Percentiles rank a stretch among this genome's conserved stretches.
Evolutionary conservation across 1,140 invertebrate species (phyloP).

Genomic region (Drosophila navojoa): DNA sequence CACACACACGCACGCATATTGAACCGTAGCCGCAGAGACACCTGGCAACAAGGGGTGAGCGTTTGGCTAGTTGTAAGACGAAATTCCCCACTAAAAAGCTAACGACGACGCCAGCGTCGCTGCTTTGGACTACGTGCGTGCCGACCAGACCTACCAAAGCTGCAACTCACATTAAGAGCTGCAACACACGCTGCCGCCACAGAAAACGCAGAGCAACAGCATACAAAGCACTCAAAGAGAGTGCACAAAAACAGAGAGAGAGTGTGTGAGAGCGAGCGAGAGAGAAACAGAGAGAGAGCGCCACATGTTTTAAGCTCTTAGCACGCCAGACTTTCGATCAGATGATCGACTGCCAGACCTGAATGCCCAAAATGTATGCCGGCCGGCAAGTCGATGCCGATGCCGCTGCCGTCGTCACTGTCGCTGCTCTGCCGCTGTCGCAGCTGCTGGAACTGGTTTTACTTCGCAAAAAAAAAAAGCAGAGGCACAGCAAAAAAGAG

Average conservation of each 20-base stretch:
- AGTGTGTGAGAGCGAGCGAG: background rate
- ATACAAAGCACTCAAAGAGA: slow-evolving; percentile 18
- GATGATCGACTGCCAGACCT: slow-evolving; percentile 40
- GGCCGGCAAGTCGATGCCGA: slow-evolving; percentile 58
- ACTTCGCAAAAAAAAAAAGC: slow-evolving; percentile 59
- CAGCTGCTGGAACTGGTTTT: slow-evolving; percentile 68
- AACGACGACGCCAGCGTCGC: background rate
- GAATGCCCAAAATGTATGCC: slow-evolving; percentile 64
- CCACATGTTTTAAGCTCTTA: slow-evolving; percentile 1
- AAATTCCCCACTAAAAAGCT: slow-evolving; percentile 8
- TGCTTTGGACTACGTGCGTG: slow-evolving; percentile 42
- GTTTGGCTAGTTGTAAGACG: slow-evolving; percentile 17
- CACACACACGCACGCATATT: background rate
- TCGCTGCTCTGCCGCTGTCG: background rate
- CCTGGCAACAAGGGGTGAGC: slow-evolving; percentile 19
- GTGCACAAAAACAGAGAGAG: background rate
- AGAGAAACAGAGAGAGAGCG: background rate
- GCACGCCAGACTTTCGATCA: slow-evolving; percentile 22
- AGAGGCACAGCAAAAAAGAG: slow-evolving; percentile 30
- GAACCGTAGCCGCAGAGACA: background rate
- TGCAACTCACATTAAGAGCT: slow-evolving; percentile 22
- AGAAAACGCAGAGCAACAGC: slow-evolving; percentile 3
- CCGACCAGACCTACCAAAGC: slow-evolving; percentile 1
- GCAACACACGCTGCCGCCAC: slow-evolving; percentile 4
- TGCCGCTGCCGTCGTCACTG: background rate